Percentiles rank a stretch among this genome's conserved stretches.
These are phyloP conservation scores for Cerastis leucographa DNA, from an alignment of 2,888 invertebrate genomes.

Conservation along the genomic window DNA sequence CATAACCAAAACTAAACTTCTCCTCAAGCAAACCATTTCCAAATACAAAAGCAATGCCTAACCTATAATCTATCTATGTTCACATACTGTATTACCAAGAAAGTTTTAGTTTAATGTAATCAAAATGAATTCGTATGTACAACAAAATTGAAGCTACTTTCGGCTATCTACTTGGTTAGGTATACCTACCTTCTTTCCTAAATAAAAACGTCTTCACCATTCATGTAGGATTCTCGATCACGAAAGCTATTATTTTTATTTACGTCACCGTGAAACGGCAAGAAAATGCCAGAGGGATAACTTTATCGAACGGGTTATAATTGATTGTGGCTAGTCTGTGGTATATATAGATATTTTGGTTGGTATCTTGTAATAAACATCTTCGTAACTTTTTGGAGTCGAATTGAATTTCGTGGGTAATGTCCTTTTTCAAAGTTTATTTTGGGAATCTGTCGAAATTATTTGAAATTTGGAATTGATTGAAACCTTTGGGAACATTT, in stretches of 20 bases:
- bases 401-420: constrained; percentile 22
- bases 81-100: neutral
- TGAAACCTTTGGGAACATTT: constrained; percentile 5
- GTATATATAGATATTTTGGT: neutral
- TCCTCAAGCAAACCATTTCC: neutral
- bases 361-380: neutral
- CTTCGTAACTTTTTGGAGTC: neutral
- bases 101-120: neutral
- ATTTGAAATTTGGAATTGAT: constrained; percentile 6
- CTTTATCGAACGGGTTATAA: constrained; percentile 63
- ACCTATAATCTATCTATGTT: neutral
- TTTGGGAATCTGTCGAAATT: constrained; percentile 10
- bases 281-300: constrained; percentile 50
- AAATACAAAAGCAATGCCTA: neutral
- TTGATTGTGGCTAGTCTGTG: constrained; percentile 50
- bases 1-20: constrained; percentile 2
- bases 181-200: constrained; percentile 14
- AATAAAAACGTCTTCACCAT: constrained; percentile 36
- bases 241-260: constrained; percentile 47
- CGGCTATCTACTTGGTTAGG: constrained; percentile 1
- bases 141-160: neutral
- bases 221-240: constrained; percentile 28
- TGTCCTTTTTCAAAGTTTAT: constrained; percentile 32
- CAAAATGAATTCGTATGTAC: neutral
- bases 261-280: constrained; percentile 54